phyloP scores from a whole-genome alignment of 2,113 vertebrate genomes.

The Cyprinodon tularosa region DNA sequence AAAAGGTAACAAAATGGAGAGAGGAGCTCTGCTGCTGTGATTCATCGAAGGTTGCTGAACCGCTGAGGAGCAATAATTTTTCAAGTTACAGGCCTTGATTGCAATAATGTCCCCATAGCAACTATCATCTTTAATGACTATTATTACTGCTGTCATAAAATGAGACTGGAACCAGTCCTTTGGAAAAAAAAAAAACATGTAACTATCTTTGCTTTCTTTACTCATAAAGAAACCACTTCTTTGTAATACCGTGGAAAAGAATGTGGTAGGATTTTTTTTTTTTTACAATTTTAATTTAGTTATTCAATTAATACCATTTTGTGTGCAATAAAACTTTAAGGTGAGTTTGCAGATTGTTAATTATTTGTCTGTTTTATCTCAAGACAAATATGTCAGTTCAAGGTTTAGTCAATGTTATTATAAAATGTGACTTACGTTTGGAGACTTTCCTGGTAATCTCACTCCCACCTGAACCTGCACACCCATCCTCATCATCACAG shows the following conservation, averaged over 20 bases:
- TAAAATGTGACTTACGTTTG: constrained; percentile 81
- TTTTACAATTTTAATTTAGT: no score
- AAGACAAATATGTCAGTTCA: neutral
- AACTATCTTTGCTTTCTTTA: constrained; percentile 6
- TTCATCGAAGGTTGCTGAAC: constrained; percentile 59
- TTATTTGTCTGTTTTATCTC: neutral
- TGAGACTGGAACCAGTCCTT: constrained; percentile 48
- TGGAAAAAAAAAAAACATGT: constrained; percentile 43
- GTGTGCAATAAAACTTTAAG: neutral
- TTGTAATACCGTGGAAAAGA: constrained; percentile 5
- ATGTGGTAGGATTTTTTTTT: neutral
- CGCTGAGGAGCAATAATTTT: constrained; percentile 68
- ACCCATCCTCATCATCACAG: constrained; percentile 90
- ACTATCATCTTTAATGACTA: constrained; percentile 68
- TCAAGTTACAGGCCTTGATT: constrained; percentile 71
- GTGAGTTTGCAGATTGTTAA: neutral
- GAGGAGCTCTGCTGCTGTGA: constrained; percentile 42
- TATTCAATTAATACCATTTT: neutral
- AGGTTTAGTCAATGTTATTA: neutral
- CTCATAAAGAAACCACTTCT: constrained; percentile 3
- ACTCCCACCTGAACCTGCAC: constrained; percentile 83
- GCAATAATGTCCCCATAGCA: constrained; percentile 69
- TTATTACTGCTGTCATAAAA: constrained; percentile 66
- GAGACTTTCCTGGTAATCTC: constrained; percentile 76
- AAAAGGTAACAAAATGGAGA: constrained; percentile 53